Percentiles rank a stretch among this genome's conserved stretches.
phyloP scores from a whole-genome alignment of 2,113 vertebrate genomes.

The Stomatorhinus ivindoensis region DNA sequence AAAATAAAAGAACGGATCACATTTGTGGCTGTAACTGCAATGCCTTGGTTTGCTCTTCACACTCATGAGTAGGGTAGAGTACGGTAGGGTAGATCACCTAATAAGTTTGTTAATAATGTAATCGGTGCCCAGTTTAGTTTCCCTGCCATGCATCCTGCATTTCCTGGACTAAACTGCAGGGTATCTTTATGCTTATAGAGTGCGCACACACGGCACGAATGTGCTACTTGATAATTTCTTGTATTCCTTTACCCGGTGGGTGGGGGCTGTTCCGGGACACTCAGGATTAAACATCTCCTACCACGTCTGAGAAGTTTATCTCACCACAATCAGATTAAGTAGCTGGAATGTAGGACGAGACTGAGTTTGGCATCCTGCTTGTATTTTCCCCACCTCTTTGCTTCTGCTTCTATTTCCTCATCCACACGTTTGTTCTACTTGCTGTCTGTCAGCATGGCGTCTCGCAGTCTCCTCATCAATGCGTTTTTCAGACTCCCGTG shows the following conservation, averaged over 20 bases:
- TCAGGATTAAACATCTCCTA: not conserved
- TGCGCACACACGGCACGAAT: not conserved
- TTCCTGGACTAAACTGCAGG: not conserved
- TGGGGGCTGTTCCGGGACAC: not conserved
- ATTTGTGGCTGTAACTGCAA: not conserved
- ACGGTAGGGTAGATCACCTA: not conserved
- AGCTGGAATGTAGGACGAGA: constrained; percentile 1
- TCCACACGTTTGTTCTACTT: not conserved
- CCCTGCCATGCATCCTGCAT: not conserved
- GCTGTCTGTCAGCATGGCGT: not conserved
- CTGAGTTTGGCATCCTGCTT: not conserved
- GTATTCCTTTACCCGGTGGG: not conserved
- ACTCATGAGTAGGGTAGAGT: not conserved
- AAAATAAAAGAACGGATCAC: not conserved
- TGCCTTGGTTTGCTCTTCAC: not conserved
- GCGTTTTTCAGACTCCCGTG: constrained; percentile 35
- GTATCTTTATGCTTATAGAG: not conserved
- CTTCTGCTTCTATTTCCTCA: not conserved
- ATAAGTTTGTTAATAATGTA: not conserved
- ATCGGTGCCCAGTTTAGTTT: not conserved
- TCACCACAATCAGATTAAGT: not conserved
- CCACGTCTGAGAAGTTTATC: not conserved
- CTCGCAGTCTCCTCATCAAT: constrained; percentile 36
- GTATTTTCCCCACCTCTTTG: not conserved
- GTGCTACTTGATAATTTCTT: not conserved